phyloP scores from a whole-genome alignment of 2,797 vertebrate species.

The Telmatherina bonti region DNA sequence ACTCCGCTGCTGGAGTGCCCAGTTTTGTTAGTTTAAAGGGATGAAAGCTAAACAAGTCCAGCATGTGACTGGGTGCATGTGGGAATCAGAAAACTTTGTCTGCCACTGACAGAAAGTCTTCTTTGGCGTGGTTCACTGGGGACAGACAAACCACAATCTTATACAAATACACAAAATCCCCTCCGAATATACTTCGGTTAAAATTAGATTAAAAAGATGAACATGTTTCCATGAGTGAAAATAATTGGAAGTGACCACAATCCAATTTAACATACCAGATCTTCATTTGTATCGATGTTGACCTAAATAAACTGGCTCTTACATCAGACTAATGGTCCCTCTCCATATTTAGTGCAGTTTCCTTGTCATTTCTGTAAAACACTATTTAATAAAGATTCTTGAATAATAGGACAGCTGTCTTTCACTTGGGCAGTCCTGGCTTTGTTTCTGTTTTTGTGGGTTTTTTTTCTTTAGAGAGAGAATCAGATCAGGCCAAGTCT shows the following conservation, averaged over 20 bases:
- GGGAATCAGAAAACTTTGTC: too few relatives aligned
- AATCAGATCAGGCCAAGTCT: not conserved
- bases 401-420: not conserved
- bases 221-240: not conserved
- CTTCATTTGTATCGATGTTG: not conserved
- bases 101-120: too few relatives aligned
- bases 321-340: not conserved
- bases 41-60: conserved; percentile 48
- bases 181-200: too few relatives aligned
- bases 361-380: not conserved
- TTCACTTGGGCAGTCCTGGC: not conserved
- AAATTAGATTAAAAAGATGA: too few relatives aligned
- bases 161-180: too few relatives aligned
- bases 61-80: conserved; percentile 49
- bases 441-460: not conserved
- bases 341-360: not conserved
- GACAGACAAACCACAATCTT: too few relatives aligned
- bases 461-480: not conserved
- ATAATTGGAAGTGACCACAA: not conserved
- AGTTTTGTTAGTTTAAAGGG: conserved; percentile 13
- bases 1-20: conserved; percentile 7
- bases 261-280: conserved; percentile 12
- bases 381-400: not conserved
- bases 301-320: conserved; percentile 1
- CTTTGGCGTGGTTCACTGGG: too few relatives aligned